Evolutionary conservation across 2,797 vertebrate genomes (phyloP).

Genomic region (Ataeniobius toweri): DNA sequence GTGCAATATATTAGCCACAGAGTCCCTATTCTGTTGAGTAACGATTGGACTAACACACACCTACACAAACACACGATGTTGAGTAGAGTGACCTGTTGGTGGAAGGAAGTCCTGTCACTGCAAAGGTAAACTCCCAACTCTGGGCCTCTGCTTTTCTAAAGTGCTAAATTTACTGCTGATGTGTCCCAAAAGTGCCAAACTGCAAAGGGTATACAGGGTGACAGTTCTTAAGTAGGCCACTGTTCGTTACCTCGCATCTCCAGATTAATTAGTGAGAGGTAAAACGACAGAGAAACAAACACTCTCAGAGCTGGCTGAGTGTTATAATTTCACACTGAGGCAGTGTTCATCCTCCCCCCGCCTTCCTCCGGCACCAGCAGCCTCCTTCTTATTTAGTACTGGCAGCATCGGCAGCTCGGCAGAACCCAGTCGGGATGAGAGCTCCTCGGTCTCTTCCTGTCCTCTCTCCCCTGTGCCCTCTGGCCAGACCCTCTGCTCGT

Average conservation of each 20-base stretch:
- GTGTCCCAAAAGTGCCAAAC: conserved; percentile 69
- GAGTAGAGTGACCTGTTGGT: conserved; percentile 23
- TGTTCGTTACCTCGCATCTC: conserved; percentile 64
- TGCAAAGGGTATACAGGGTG: conserved; percentile 33
- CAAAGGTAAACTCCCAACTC: conserved; percentile 41
- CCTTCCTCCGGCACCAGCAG: conserved; percentile 61
- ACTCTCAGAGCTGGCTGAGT: conserved; percentile 55
- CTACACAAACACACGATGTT: conserved; percentile 16
- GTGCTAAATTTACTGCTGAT: conserved; percentile 62
- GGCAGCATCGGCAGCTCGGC: conserved; percentile 66
- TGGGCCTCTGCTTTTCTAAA: conserved; percentile 46
- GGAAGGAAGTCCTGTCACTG: conserved; percentile 39
- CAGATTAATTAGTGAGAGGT: conserved; percentile 64
- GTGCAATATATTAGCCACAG: conserved; percentile 49
- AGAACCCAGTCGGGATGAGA: conserved; percentile 65
- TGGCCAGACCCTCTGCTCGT: conserved; percentile 71
- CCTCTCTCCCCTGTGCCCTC: conserved; percentile 68
- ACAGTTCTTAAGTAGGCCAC: conserved; percentile 67
- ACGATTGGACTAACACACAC: conserved; percentile 5
- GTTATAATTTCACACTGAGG: conserved; percentile 68
- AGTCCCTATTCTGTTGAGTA: conserved; percentile 21
- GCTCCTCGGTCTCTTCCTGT: conserved; percentile 70
- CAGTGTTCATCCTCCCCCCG: conserved; percentile 69
- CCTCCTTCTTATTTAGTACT: conserved; percentile 65
- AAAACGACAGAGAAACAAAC: conserved; percentile 48